Evolutionary conservation across 2,797 vertebrate species (phyloP).

Genomic region (Tadarida brasiliensis): DNA sequence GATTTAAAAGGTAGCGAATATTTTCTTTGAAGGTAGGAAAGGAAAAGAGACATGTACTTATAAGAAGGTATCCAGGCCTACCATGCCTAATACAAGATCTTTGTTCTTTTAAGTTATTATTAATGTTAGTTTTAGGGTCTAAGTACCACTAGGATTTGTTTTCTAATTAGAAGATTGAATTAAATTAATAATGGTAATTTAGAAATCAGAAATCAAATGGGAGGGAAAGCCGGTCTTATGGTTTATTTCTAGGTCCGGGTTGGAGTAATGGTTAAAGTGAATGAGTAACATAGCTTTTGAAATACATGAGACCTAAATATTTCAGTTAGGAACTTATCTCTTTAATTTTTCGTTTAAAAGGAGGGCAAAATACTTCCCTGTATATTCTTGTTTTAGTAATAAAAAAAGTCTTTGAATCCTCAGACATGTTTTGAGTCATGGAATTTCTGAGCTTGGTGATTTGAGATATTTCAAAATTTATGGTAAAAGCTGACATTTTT

Average conservation of each 20-base stretch:
- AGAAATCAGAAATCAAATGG: slow-evolving; percentile 24
- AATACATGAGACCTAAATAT: neutral
- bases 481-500: slow-evolving; percentile 1
- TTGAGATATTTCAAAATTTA: slow-evolving; percentile 45
- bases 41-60: neutral
- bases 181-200: slow-evolving; percentile 54
- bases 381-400: slow-evolving; percentile 4
- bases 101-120: neutral
- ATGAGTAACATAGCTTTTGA: slow-evolving; percentile 28
- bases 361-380: neutral
- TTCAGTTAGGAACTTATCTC: neutral
- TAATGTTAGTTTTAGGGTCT: neutral
- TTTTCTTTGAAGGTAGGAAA: slow-evolving; percentile 2
- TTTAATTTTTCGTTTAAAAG: neutral
- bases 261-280: neutral
- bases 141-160: neutral
- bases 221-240: neutral
- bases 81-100: neutral
- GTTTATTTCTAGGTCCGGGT: slow-evolving; percentile 40
- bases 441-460: slow-evolving; percentile 51
- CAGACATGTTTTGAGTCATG: slow-evolving; percentile 26
- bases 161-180: slow-evolving; percentile 47
- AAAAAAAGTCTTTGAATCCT: slow-evolving; percentile 47
- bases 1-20: neutral
- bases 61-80: neutral